phyloP scores from a whole-genome alignment of 1,140 invertebrate genomes.

The Harpegnathos saltator region DNA sequence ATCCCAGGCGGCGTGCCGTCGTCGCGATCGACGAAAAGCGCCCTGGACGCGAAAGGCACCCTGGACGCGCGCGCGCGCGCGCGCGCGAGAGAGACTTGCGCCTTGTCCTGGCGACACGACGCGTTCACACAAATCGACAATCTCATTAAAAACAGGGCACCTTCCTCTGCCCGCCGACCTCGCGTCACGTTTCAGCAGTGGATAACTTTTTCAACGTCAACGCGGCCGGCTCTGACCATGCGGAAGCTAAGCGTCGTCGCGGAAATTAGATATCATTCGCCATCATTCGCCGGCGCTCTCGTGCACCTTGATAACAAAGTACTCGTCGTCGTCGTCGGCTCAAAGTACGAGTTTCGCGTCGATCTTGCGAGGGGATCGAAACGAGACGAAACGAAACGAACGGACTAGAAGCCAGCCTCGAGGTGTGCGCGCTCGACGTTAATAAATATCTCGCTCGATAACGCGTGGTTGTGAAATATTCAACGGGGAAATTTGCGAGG shows the following conservation, averaged over 20 bases:
- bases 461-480: conserved; percentile 17
- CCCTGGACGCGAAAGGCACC: too few relatives aligned
- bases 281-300: background rate
- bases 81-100: too few relatives aligned
- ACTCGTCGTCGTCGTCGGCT: background rate
- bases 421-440: background rate
- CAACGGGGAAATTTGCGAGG: background rate
- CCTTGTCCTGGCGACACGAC: conserved; percentile 14
- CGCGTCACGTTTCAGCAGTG: conserved; percentile 30
- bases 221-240: background rate
- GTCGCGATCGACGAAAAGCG: background rate
- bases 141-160: conserved; percentile 33
- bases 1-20: conserved; percentile 12
- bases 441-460: conserved; percentile 6
- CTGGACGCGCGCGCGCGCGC: too few relatives aligned
- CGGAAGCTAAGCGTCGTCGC: conserved; percentile 15
- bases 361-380: background rate
- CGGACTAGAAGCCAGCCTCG: background rate
- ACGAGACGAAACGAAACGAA: conserved; percentile 1
- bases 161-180: background rate
- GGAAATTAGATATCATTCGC: conserved; percentile 37
- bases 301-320: conserved; percentile 7
- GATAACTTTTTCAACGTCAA: conserved; percentile 12
- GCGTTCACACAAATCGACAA: conserved; percentile 22
- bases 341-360: background rate